phyloP scores from a whole-genome alignment of 2,797 vertebrate genomes.

The Sternarchorhynchus goeldii region DNA sequence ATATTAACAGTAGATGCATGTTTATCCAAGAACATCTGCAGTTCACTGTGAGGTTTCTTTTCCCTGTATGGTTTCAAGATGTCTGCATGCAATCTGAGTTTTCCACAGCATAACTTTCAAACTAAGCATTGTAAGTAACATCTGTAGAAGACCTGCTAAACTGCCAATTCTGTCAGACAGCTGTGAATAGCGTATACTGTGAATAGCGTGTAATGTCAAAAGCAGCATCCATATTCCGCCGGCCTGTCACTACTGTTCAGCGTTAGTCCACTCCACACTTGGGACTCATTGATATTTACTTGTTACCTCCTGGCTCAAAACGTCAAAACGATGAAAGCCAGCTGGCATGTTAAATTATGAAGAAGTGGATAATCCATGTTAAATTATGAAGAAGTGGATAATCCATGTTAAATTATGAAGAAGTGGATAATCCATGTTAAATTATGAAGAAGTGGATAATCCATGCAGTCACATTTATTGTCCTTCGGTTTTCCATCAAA shows the following conservation, averaged over 20 bases:
- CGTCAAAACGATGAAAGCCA: neutral
- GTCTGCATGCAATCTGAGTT: too few relatives aligned
- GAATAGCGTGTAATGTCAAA: neutral
- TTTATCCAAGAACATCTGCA: too few relatives aligned
- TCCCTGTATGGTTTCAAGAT: too few relatives aligned
- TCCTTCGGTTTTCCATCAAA: neutral
- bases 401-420: neutral
- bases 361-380: neutral
- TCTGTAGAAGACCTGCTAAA: neutral
- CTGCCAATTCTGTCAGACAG: slow-evolving; percentile 5
- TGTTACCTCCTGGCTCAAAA: neutral
- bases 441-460: neutral
- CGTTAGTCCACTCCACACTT: neutral
- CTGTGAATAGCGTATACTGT: neutral
- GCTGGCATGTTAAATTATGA: neutral
- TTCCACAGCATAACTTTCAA: neutral
- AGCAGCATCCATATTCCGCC: neutral
- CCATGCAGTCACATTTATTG: neutral
- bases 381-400: neutral
- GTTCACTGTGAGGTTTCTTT: too few relatives aligned
- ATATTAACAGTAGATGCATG: too few relatives aligned
- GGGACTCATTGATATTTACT: neutral
- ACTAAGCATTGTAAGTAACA: neutral
- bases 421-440: neutral
- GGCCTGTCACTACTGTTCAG: neutral